Evolutionary conservation across 2,797 vertebrate species (phyloP).

Genomic region (Kryptolebias ocellatus): DNA sequence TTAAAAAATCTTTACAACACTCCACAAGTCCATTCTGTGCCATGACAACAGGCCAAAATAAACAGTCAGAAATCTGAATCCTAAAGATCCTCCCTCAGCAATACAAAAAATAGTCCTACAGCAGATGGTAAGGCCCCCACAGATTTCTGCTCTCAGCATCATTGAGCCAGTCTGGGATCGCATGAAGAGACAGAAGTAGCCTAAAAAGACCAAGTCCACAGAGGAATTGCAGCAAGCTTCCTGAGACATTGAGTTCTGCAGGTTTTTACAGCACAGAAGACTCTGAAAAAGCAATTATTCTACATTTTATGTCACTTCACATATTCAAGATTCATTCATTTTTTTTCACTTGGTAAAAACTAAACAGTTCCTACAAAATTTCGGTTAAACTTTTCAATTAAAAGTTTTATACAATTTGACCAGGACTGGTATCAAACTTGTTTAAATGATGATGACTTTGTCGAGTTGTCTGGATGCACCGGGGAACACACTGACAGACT

Average conservation of each 20-base stretch:
- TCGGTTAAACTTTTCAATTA: conserved; percentile 9
- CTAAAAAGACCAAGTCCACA: conserved; percentile 2
- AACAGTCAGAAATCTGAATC: not conserved
- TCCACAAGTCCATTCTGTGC: not conserved
- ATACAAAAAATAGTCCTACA: conserved; percentile 6
- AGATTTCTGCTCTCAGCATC: conserved; percentile 13
- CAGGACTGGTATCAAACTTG: conserved; percentile 5
- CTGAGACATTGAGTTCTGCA: not conserved
- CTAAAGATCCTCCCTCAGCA: not conserved
- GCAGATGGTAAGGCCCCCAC: conserved; percentile 1
- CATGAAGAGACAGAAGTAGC: conserved; percentile 8
- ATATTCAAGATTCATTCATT: not conserved
- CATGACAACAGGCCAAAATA: not conserved
- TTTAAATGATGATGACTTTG: conserved; percentile 33
- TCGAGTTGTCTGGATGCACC: conserved; percentile 32
- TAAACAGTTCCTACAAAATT: not conserved
- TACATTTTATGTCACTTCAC: not conserved
- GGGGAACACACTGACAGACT: conserved; percentile 35
- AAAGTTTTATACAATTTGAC: conserved; percentile 11
- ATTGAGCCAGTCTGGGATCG: conserved; percentile 4
- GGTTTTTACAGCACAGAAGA: not conserved
- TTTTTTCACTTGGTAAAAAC: not conserved
- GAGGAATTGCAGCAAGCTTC: not conserved
- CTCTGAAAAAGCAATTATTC: not conserved
- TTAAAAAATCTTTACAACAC: not conserved